phyloP scores from a whole-genome alignment of 2,113 vertebrate genomes.

The Pterophyllum scalare region DNA sequence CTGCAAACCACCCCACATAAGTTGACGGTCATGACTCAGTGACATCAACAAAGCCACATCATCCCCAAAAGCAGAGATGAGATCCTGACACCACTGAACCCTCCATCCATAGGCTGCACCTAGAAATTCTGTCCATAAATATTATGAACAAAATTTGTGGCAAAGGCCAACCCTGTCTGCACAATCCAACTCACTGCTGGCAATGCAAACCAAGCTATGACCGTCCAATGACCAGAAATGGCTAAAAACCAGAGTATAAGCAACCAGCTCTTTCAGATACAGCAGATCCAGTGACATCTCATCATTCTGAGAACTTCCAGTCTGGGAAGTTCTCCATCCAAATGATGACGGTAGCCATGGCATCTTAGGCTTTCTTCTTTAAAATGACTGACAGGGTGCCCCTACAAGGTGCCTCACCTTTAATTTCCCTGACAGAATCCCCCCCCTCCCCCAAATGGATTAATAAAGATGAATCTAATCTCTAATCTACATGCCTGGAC shows the following conservation, averaged over 20 bases:
- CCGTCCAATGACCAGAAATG: not conserved
- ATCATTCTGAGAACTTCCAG: not conserved
- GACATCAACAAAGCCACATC: not conserved
- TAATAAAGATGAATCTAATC: no score
- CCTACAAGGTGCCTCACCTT: not conserved
- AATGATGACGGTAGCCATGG: not conserved
- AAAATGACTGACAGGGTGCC: accelerated
- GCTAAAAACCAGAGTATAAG: not conserved
- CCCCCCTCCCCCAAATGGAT: no score
- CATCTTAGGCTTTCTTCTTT: not conserved
- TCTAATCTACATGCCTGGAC: not conserved
- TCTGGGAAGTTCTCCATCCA: not conserved
- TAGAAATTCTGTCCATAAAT: not conserved
- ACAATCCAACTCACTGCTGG: not conserved
- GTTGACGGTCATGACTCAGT: not conserved
- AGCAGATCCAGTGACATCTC: not conserved
- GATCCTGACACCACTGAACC: not conserved
- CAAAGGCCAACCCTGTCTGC: not conserved
- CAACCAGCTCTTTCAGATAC: not conserved
- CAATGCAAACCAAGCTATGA: not conserved
- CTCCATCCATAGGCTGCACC: not conserved
- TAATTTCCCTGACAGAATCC: no score
- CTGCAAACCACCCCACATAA: not conserved
- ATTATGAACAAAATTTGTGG: not conserved
- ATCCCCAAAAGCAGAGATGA: accelerated